Base-by-base conservation (phyloP, 23 tunicate species). In the Halocynthia aurantium region DNA sequence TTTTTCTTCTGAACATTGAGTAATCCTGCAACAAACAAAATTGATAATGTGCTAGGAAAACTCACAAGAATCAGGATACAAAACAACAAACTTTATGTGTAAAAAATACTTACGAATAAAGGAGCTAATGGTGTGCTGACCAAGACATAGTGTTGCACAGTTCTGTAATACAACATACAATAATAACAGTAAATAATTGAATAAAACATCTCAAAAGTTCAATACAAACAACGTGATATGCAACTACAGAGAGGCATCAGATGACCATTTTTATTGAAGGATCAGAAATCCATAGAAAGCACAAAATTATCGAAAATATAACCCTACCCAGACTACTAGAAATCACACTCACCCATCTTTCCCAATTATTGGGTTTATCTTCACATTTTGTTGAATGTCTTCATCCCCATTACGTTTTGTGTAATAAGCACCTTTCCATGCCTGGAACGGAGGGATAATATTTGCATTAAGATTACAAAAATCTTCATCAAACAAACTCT, bases 381-480 rank as follows among this genome's bases (percentile, higher is more conserved):
- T 10, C 18, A 76, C 77, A 54, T 76, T 49, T 22, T 76, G 56
- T 31, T 76, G 87, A 22, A 76, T 11, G 57, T 83, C 87, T 6
- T 62, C 73, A 0, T 71, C 82, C 22, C 17, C 57, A 51, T 49
- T 67, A 17, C 77, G 73, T 58, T 69, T 83, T 50, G 76, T 74
- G 74, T 83, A 76, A 50, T 76, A 51, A 51, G 18, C 49, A 15
- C 87, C 87, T 7, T 83, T 77, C 82, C 87, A 83, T n/a, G 76
- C 82, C 87, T 83, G 70, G 6, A 83, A n/a, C n/a, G n/a, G n/a
- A n/a, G n/a, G n/a, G n/a, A 15, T 60, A 60, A 60, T 60, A 15
- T 60, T 60, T 70, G 50, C 51, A 58, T 61, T 53, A 61, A 61
- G 52, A 11, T n/a, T 55, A 20, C 62, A 5, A 11, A 18, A 13